phyloP scores from a whole-genome alignment of 2,888 invertebrate genomes.

The Drosophila stalkeri region DNA sequence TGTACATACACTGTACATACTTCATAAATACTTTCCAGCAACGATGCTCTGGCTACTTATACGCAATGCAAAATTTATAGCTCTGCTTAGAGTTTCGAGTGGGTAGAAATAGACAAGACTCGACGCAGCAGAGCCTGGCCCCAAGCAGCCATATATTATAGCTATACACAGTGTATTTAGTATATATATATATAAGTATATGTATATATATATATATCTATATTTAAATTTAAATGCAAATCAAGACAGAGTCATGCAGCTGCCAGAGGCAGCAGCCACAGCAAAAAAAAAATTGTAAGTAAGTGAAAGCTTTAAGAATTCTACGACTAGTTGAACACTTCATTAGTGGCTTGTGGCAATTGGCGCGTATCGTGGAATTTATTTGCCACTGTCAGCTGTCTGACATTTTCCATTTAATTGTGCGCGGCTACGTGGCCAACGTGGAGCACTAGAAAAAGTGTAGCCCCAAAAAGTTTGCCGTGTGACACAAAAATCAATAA shows the following conservation, averaged over 20 bases:
- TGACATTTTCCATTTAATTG: slow-evolving; percentile 70
- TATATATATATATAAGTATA: slow-evolving; percentile 13
- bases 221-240: slow-evolving; percentile 61
- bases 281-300: neutral
- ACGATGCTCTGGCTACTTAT: slow-evolving; percentile 18
- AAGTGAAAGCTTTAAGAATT: slow-evolving; percentile 16
- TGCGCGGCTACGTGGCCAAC: slow-evolving; percentile 22
- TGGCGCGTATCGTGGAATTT: slow-evolving; percentile 70
- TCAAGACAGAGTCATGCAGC: slow-evolving; percentile 31
- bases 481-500: slow-evolving; percentile 59
- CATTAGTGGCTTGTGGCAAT: slow-evolving; percentile 60
- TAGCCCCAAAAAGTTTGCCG: slow-evolving; percentile 47
- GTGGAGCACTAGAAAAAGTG: slow-evolving; percentile 7
- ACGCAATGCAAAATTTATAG: slow-evolving; percentile 42
- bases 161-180: slow-evolving; percentile 3
- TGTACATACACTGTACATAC: neutral
- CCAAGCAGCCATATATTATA: slow-evolving; percentile 51
- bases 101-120: slow-evolving; percentile 39
- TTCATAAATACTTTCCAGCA: slow-evolving; percentile 15
- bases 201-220: slow-evolving; percentile 3
- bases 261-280: neutral
- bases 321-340: slow-evolving; percentile 36
- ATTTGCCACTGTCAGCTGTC: slow-evolving; percentile 56
- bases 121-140: slow-evolving; percentile 20
- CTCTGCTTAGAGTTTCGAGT: slow-evolving; percentile 31